Base-by-base conservation (phyloP, 2,113 vertebrate genomes). In the Chinchilla lanigera region DNA sequence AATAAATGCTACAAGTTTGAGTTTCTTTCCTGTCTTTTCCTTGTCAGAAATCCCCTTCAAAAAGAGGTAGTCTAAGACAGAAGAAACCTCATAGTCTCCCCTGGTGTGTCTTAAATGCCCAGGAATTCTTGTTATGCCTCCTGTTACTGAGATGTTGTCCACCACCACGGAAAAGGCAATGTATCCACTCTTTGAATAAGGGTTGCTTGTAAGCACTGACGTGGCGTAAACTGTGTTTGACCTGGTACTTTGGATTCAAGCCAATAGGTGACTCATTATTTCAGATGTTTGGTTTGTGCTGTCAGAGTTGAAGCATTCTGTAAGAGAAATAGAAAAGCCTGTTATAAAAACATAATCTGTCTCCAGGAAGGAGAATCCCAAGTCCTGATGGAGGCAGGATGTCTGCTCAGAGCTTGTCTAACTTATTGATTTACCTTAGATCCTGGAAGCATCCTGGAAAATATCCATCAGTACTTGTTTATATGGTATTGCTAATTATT, bases 251-350 rank as follows among this genome's bases (percentile, higher is more conserved):
- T 16, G 81, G 95, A 86, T 81, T 90, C 85, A 60, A 91, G 95
- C 97, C 97, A 95, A 0, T 95, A 93, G 85, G 65, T 97, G 94
- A 97, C 96, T 97, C 96, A 95, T 93, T 67, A 67, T 96, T 96
- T 98, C 96, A 96, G 89, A 84, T 73, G 94, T 96, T 97, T 95
- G 92, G 89, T 97, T 95, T 96, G 83, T 93, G 86, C 83, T 96
- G 88, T 82, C 90, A 54, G 0, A 80, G 83, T 92, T 93, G 89
- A 96, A 96, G 73, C 61, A n/a, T 30, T 96, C 73, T 71, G 84
- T 93, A 97, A 96, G 93, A 95, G 98, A 98, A 97, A 97, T 93
- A 86, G 86, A 92, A 90, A 95, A 95, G 89, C 56, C 60, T 58
- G 35, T 71, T 91, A 71, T 97, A 84, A 93, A 97, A 97, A 97